Conservation (phyloP, 2,797 vertebrate species). For the Acanthis flammea region DNA sequence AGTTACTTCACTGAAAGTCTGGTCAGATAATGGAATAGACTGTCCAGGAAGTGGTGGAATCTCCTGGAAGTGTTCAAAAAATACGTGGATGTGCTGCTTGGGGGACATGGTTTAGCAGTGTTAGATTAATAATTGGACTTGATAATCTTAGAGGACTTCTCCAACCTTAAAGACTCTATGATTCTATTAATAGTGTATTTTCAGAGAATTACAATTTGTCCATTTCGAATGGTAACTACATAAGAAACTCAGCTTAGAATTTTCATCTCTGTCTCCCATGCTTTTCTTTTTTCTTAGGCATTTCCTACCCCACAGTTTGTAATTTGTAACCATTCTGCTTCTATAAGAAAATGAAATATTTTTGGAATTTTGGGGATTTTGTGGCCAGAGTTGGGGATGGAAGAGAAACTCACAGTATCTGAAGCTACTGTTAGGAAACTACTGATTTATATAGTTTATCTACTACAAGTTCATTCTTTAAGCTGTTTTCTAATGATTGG, state of each 20-base stretch:
- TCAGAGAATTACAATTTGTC: background rate
- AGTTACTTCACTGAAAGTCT: background rate
- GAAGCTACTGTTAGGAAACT: background rate
- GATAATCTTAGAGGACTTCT: background rate
- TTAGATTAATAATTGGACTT: background rate
- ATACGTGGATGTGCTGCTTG: background rate
- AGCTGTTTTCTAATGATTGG: background rate
- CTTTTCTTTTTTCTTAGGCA: background rate
- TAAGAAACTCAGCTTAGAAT: background rate
- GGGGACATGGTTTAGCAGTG: background rate
- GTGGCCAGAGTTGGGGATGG: rapidly evolving
- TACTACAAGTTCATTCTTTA: background rate
- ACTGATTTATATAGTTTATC: background rate
- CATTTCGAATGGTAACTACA: background rate
- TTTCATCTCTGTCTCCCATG: background rate
- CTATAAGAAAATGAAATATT: background rate
- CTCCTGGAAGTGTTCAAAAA: background rate
- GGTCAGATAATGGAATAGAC: background rate
- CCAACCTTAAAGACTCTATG: background rate
- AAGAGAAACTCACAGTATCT: background rate
- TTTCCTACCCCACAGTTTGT: background rate
- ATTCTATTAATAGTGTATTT: background rate
- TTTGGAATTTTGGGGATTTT: background rate
- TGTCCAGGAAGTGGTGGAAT: background rate
- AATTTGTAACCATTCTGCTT: background rate